These are phyloP conservation scores for Oceanodroma leucorhoa DNA, from an alignment of 2,797 vertebrate species.

Conservation along the genomic window DNA sequence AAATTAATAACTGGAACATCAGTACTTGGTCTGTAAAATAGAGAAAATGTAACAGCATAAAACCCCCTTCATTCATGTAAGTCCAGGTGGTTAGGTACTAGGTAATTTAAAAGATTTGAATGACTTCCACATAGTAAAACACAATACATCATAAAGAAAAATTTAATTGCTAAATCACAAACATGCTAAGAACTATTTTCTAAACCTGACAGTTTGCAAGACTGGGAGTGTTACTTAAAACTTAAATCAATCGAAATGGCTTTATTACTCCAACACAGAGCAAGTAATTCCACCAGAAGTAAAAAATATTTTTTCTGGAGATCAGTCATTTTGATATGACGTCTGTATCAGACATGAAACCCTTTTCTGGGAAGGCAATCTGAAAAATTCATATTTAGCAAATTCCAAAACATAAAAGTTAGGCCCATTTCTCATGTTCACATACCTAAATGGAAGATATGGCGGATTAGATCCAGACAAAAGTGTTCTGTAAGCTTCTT, in stretches of 20 bases:
- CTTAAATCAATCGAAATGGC: not conserved
- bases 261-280: not conserved
- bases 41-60: not conserved
- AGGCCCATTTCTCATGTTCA: not conserved
- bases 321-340: not conserved
- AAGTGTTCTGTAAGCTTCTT: constrained; percentile 90
- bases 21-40: not conserved
- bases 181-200: not conserved
- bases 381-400: not conserved
- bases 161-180: not conserved
- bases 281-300: not conserved
- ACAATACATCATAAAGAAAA: not conserved
- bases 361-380: not conserved
- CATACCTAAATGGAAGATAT: constrained; percentile 95
- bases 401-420: not conserved
- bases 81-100: not conserved
- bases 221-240: not conserved
- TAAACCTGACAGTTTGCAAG: not conserved
- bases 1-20: not conserved
- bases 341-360: not conserved
- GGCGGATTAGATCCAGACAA: constrained; percentile 88
- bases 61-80: not conserved
- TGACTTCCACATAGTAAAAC: not conserved
- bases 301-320: not conserved
- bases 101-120: not conserved